A percentile compares a stretch with the other conserved stretches of the same genome.
Evolutionary conservation across 2,888 invertebrate species (phyloP).

Genomic region (Stenodera caucasica): DNA sequence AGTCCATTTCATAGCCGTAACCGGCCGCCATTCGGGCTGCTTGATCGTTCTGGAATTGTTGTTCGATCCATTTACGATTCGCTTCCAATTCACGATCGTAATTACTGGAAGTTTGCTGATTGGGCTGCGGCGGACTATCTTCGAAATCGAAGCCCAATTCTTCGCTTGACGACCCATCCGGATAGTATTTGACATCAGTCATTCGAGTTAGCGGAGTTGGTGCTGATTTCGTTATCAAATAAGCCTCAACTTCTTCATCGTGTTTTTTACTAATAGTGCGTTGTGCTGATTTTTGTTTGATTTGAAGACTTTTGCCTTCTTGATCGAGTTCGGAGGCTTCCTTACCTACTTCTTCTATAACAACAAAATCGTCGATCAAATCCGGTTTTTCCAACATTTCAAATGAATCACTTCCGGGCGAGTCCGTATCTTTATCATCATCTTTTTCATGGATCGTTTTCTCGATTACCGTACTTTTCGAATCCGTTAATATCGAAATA

Average conservation of each 20-base stretch:
- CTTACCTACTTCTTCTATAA: constrained; percentile 84
- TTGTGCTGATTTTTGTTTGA: constrained; percentile 56
- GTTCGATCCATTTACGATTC: constrained; percentile 86
- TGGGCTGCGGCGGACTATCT: constrained; percentile 62
- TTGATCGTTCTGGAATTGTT: constrained; percentile 79
- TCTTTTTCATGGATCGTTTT: constrained; percentile 62
- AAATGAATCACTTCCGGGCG: constrained; percentile 82
- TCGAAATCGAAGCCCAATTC: constrained; percentile 71
- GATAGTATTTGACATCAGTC: constrained; percentile 57
- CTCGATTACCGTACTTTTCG: constrained; percentile 61
- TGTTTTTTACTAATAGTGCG: constrained; percentile 64
- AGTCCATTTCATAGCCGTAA: constrained; percentile 73
- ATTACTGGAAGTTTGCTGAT: constrained; percentile 35
- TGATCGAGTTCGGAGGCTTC: constrained; percentile 82
- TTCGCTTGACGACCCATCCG: constrained; percentile 61
- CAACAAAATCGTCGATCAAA: constrained; percentile 84
- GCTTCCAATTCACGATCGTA: constrained; percentile 68
- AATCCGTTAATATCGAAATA: constrained; percentile 54
- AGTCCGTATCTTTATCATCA: constrained; percentile 59
- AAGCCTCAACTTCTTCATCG: constrained; percentile 72
- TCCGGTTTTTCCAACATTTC: constrained; percentile 86
- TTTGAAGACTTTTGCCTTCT: constrained; percentile 80
- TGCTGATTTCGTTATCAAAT: constrained; percentile 69
- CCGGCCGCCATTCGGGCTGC: constrained; percentile 63
- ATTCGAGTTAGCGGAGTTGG: constrained; percentile 62